These are phyloP conservation scores for Furcula furcula DNA, from an alignment of 2,888 invertebrate genomes.

Conservation along the genomic window DNA sequence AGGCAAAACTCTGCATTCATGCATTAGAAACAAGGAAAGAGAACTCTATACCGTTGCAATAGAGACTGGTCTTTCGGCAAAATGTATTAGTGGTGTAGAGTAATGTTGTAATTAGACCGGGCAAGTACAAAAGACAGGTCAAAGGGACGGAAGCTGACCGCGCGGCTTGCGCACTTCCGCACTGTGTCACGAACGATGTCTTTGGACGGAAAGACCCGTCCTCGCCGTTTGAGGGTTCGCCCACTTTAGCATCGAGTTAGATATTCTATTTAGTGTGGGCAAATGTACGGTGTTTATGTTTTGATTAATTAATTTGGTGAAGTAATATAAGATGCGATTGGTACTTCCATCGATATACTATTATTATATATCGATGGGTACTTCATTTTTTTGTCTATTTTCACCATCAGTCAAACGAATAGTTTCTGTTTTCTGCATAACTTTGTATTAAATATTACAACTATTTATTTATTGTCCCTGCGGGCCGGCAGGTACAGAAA, in stretches of 20 bases:
- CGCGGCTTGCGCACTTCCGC: conserved; percentile 64
- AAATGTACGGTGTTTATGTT: neutral
- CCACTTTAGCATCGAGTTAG: conserved; percentile 24
- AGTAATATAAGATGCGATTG: no score
- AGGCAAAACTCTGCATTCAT: conserved; percentile 26
- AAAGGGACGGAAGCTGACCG: conserved; percentile 76
- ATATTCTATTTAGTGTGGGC: conserved; percentile 16
- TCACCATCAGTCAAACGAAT: no score
- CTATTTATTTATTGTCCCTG: no score
- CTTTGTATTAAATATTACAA: no score
- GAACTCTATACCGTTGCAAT: conserved; percentile 26
- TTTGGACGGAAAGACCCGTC: conserved; percentile 52
- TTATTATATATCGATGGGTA: no score
- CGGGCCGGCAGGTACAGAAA: no score
- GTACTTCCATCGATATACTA: no score
- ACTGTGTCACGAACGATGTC: conserved; percentile 54
- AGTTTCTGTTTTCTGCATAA: no score
- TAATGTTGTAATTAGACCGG: conserved; percentile 62
- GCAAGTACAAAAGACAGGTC: conserved; percentile 60
- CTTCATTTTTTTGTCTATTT: no score
- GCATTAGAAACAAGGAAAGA: conserved; percentile 35
- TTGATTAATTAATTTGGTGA: no score
- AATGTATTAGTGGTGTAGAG: conserved; percentile 22
- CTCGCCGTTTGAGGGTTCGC: conserved; percentile 40
- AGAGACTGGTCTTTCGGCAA: conserved; percentile 16